phyloP scores from a whole-genome alignment of 2,888 invertebrate species.

The Catocala fraxini region DNA sequence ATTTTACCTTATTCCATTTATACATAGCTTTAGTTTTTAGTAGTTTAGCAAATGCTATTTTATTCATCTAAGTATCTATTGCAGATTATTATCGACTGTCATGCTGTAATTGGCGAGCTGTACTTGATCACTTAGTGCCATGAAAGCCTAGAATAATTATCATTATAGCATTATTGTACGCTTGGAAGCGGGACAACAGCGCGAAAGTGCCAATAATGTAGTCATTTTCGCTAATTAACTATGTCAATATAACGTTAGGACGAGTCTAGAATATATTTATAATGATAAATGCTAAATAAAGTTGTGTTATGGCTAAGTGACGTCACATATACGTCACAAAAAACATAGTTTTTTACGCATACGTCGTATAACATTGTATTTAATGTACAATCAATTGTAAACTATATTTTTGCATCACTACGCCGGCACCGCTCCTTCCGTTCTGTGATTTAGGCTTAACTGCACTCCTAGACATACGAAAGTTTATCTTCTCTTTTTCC shows the following conservation, averaged over 20 bases:
- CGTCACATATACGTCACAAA: constrained; percentile 45
- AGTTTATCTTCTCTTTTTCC: constrained; percentile 67
- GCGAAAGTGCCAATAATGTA: constrained; percentile 70
- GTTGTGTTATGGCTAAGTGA: constrained; percentile 58
- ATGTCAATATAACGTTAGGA: constrained; percentile 73
- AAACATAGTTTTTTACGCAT: constrained; percentile 72
- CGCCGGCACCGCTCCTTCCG: constrained; percentile 80
- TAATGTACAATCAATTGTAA: constrained; percentile 49
- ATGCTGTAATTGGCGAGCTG: not conserved
- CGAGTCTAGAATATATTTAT: constrained; percentile 54
- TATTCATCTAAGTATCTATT: constrained; percentile 2
- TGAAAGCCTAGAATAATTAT: constrained; percentile 16
- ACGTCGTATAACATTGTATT: constrained; percentile 58
- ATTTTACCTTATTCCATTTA: constrained; percentile 49
- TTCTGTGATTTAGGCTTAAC: constrained; percentile 85
- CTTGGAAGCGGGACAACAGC: constrained; percentile 34
- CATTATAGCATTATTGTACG: constrained; percentile 51
- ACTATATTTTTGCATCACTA: constrained; percentile 82
- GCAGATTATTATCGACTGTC: not conserved
- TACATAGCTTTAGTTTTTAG: constrained; percentile 26
- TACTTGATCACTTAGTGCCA: not conserved
- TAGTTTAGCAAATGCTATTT: constrained; percentile 12
- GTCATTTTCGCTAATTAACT: constrained; percentile 73
- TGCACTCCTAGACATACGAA: constrained; percentile 67
- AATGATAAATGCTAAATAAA: constrained; percentile 57